Percentiles rank a stretch among this genome's conserved stretches.
Conservation (phyloP, 1,140 invertebrate species). For the Cydia strobilella region DNA sequence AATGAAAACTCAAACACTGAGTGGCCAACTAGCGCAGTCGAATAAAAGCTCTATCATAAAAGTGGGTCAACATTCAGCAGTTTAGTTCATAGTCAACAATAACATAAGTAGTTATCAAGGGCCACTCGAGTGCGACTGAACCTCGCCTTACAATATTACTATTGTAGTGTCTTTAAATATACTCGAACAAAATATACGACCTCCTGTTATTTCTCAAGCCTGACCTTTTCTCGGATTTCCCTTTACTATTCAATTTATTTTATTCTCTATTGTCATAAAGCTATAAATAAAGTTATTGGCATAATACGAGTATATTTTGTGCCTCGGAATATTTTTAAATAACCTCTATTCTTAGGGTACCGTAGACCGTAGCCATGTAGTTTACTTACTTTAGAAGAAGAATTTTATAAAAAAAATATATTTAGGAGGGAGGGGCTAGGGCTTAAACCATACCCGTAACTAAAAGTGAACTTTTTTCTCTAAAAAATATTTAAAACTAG, state of each 20-base stretch:
- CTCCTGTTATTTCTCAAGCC: conserved; percentile 8
- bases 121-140: conserved; percentile 7
- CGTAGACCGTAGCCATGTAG: too few species aligned
- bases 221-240: conserved; percentile 28
- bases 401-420: too few species aligned
- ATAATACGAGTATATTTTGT: not conserved
- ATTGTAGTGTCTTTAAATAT: conserved; percentile 7
- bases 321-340: not conserved
- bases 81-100: conserved; percentile 22
- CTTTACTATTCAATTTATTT: conserved; percentile 28
- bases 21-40: conserved; percentile 6
- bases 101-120: conserved; percentile 12
- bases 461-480: too few species aligned
- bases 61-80: conserved; percentile 6
- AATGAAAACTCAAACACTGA: not conserved
- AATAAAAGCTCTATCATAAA: conserved; percentile 9
- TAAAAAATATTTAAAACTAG: too few species aligned
- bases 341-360: too few species aligned
- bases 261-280: conserved; percentile 23
- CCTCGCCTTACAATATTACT: conserved; percentile 23
- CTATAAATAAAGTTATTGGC: conserved; percentile 21
- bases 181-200: conserved; percentile 22
- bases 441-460: too few species aligned
- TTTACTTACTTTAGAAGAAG: too few species aligned
- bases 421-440: too few species aligned